A percentile compares a stretch with the other conserved stretches of the same genome.
phyloP scores from a whole-genome alignment of 2,888 invertebrate species.

The Euzophera pinguis region DNA sequence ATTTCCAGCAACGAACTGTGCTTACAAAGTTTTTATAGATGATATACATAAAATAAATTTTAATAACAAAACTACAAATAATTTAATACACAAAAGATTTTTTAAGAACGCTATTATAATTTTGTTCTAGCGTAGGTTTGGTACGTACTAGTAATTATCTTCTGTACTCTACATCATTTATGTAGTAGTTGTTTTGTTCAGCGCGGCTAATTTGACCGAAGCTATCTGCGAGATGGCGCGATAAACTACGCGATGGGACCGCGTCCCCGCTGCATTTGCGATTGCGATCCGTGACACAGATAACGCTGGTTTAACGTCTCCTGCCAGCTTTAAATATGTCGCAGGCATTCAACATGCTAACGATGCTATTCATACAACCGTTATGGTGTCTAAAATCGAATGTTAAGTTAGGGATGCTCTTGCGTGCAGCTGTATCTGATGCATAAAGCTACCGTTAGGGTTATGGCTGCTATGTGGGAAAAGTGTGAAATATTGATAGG shows the following conservation, averaged over 20 bases:
- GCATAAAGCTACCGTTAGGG: slow-evolving; percentile 48
- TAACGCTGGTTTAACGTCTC: slow-evolving; percentile 51
- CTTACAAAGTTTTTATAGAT: no score
- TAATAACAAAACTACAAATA: no score
- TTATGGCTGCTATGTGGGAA: slow-evolving; percentile 55
- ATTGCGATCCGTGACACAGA: slow-evolving; percentile 62
- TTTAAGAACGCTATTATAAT: no score
- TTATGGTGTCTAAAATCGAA: slow-evolving; percentile 18
- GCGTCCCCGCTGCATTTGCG: slow-evolving; percentile 41
- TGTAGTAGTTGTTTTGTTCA: slow-evolving; percentile 16
- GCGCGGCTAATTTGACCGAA: slow-evolving; percentile 48
- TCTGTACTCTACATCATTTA: neutral
- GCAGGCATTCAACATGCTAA: slow-evolving; percentile 28
- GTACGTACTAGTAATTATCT: neutral
- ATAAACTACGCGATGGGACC: slow-evolving; percentile 46
- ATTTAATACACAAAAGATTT: no score
- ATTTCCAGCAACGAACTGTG: no score
- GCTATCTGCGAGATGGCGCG: slow-evolving; percentile 42
- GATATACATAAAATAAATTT: no score
- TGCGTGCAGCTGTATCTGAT: slow-evolving; percentile 14
- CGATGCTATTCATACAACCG: slow-evolving; percentile 23
- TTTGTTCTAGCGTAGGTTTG: no score
- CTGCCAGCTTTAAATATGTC: slow-evolving; percentile 43
- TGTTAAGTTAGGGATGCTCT: slow-evolving; percentile 13
- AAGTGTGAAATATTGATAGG: slow-evolving; percentile 61